phyloP scores from a whole-genome alignment of 2,113 vertebrate genomes.

The Indicator maculatus region DNA sequence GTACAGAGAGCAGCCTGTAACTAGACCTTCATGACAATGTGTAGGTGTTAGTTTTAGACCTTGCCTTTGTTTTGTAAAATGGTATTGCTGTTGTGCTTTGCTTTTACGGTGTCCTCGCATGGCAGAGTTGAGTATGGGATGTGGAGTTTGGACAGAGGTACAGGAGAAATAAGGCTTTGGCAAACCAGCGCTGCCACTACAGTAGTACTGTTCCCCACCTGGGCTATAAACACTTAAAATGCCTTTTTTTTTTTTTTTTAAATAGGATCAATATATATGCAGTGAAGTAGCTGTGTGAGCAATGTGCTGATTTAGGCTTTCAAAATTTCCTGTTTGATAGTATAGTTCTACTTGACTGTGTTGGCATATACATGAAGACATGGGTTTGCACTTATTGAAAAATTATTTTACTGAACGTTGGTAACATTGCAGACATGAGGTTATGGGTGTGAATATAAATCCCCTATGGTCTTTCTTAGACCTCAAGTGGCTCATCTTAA shows the following conservation, averaged over 20 bases:
- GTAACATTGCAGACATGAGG: conserved; percentile 6
- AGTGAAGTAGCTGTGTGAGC: conserved; percentile 47
- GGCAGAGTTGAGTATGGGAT: neutral
- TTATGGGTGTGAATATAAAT: conserved; percentile 52
- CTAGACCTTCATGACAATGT: neutral
- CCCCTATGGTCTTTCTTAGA: conserved; percentile 45
- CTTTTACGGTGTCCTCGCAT: neutral
- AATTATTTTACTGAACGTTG: neutral
- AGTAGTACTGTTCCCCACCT: neutral
- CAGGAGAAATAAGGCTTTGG: neutral
- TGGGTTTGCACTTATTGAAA: neutral
- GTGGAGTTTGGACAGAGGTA: neutral
- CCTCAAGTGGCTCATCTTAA: conserved; percentile 60
- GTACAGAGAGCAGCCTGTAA: conserved; percentile 11
- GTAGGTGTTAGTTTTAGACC: conserved; percentile 25
- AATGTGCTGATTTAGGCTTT: conserved; percentile 48
- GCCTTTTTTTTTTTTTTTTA: neutral
- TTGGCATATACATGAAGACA: neutral
- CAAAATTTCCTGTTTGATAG: conserved; percentile 42
- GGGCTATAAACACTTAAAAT: conserved; percentile 19
- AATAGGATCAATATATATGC: conserved; percentile 53
- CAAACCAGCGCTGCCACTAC: neutral
- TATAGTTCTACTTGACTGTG: neutral
- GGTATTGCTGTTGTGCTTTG: neutral
- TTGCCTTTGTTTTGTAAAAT: conserved; percentile 48